Percentiles rank a stretch among this genome's conserved stretches.
Conservation (phyloP, 2,113 vertebrate species). For the Colossoma macropomum region DNA sequence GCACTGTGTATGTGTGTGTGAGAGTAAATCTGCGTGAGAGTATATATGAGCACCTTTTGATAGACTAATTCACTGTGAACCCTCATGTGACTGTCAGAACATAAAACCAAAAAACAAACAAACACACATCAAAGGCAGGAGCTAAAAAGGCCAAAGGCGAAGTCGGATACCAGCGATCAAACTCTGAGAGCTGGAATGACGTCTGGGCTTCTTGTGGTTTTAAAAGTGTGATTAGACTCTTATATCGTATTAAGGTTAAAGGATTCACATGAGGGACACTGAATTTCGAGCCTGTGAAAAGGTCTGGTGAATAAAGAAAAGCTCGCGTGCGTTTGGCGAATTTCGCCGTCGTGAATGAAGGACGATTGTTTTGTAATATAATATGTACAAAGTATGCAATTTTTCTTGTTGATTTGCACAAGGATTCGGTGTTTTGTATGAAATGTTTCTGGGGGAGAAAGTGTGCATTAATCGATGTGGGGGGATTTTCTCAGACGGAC, state of each 20-base stretch:
- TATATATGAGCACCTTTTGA: slow-evolving; percentile 44
- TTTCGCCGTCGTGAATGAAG: slow-evolving; percentile 17
- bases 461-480: not conserved
- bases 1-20: slow-evolving; percentile 42
- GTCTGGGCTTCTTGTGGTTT: no score
- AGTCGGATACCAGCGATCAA: no score
- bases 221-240: not conserved
- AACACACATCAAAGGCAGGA: not conserved
- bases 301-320: not conserved
- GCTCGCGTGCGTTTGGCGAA: slow-evolving; percentile 24
- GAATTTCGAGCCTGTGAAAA: slow-evolving; percentile 36
- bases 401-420: slow-evolving; percentile 52
- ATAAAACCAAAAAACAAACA: not conserved
- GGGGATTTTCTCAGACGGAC: not conserved
- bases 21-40: slow-evolving; percentile 35
- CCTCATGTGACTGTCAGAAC: slow-evolving; percentile 47
- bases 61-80: slow-evolving; percentile 77
- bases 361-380: slow-evolving; percentile 27
- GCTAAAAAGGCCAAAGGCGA: slow-evolving; percentile 28
- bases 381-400: slow-evolving; percentile 27
- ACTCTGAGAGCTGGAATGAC: no score
- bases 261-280: slow-evolving; percentile 28
- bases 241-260: not conserved
- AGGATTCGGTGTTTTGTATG: slow-evolving; percentile 46
- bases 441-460: not conserved